A percentile compares a stretch with the other conserved stretches of the same genome.
Evolutionary conservation across 2,113 vertebrate genomes (phyloP).

Genomic region (Athene noctua): DNA sequence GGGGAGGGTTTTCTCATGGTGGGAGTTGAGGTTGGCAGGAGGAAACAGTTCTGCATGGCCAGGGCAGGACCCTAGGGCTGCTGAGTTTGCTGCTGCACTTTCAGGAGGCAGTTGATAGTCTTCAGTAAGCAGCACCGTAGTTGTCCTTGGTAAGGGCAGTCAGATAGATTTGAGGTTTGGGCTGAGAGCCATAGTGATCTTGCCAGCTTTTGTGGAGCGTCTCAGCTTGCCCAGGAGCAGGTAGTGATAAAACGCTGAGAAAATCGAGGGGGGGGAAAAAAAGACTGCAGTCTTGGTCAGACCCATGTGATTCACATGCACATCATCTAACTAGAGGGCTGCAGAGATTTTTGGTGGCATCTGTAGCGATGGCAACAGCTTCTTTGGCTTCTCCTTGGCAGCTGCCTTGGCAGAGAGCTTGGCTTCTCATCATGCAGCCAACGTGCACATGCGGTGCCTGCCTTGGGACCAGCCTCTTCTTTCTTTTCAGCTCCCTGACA

Average conservation of each 20-base stretch:
- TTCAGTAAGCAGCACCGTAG: fast-evolving
- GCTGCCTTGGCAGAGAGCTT: neutral
- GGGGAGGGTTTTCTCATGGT: neutral
- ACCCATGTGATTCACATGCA: fast-evolving
- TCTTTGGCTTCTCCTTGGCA: neutral
- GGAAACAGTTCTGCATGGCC: neutral
- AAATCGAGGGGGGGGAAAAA: neutral
- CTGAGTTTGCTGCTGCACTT: neutral
- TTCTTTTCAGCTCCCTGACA: neutral
- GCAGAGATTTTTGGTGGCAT: neutral
- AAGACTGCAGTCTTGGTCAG: neutral
- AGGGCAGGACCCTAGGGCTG: neutral
- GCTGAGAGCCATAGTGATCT: neutral
- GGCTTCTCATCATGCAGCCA: neutral
- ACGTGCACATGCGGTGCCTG: fast-evolving
- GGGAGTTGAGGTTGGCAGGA: neutral
- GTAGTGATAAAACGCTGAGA: neutral
- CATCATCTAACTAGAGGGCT: neutral
- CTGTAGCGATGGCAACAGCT: neutral
- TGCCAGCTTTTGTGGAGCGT: neutral
- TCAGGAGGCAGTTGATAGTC: neutral
- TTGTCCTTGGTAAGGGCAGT: slow-evolving; percentile 7
- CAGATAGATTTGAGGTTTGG: neutral
- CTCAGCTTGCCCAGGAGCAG: neutral
- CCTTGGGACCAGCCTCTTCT: fast-evolving